Evolutionary conservation across 1,140 invertebrate species (phyloP), one percentile per base, ranked within the genome.

Genomic region (Bombyx mandarina): DNA sequence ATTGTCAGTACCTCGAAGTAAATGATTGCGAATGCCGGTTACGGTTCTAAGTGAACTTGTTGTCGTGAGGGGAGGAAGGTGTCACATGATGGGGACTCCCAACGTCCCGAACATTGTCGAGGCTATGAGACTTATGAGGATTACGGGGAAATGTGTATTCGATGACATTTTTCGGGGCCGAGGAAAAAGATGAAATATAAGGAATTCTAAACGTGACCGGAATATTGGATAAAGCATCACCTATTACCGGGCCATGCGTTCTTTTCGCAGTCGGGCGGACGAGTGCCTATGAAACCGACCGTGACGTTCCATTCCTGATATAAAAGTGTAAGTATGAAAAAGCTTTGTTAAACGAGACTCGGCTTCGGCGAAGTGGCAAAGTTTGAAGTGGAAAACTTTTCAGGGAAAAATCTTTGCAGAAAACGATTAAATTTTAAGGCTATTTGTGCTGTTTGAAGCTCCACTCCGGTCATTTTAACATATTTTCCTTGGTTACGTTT

Each of bases 131-230:
- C 84, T 87, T 87, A 85, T 82, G 75, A 82, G 82, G 82, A 87
- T 87, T 87, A 87, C 80, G 77, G 69, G 79, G 79, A 87, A 87
- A 86, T 87, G 84, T 80, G 82, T 86, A 87, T 87, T 87, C 82
- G 84, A 87, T 87, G 84, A 86, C 82, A 86, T 87, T 87, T 86
- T 87, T 87, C 78, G 79, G 73, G 78, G 69, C 73, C 77, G 81
- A 80, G 75, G 77, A 84, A 87, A 86, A 87, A 87, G 82, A 87
- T 83, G 81, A 87, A 85, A 86, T 85, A 85, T 87, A 86, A 83
- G 84, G 76, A 87, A 87, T 87, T 86, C 69, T 79, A 73, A 71
- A 86, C 84, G 84, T 87, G 84, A 87, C 76, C 67, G 53, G 79
- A 83, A 87, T 87, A 77, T 66, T 60, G 75, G 71, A 68, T 68